phyloP scores from a whole-genome alignment of 92 coral and sea anemone species.

The Phenganax subtilis region DNA sequence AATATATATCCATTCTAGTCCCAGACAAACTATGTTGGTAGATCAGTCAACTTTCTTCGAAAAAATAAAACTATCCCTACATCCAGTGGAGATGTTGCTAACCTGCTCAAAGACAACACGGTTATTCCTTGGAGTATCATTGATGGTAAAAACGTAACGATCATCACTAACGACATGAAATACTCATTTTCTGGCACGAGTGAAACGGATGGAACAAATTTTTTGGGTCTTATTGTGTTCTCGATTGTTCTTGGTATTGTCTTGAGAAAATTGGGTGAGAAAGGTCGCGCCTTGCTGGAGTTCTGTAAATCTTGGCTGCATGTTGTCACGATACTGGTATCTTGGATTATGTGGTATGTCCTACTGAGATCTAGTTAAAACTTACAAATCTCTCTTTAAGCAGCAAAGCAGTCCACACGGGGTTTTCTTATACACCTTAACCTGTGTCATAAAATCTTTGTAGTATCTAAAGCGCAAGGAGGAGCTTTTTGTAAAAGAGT shows the following conservation, averaged over 20 bases:
- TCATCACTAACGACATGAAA: slow-evolving; percentile 2
- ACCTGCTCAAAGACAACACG: slow-evolving; percentile 17
- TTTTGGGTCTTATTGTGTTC: slow-evolving; percentile 36
- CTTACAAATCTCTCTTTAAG: not conserved
- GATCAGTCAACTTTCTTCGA: slow-evolving; percentile 7
- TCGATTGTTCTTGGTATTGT: slow-evolving; percentile 29
- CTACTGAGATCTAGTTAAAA: no score
- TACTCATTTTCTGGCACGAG: slow-evolving; percentile 24
- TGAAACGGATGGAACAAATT: slow-evolving; percentile 19
- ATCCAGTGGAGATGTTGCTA: slow-evolving; percentile 11
- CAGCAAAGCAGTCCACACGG: not conserved
- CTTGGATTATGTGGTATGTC: slow-evolving; percentile 39
- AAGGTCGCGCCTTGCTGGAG: slow-evolving; percentile 23
- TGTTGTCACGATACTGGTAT: slow-evolving; percentile 29
- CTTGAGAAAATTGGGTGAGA: slow-evolving; percentile 21
- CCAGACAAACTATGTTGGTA: slow-evolving; percentile 20
- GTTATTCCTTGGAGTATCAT: slow-evolving; percentile 23
- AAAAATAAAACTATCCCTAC: slow-evolving; percentile 23
- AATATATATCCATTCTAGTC: slow-evolving; percentile 1
- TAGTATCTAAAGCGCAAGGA: no score
- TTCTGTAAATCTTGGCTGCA: slow-evolving; percentile 26
- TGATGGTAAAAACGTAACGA: not conserved
- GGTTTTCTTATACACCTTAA: no score
- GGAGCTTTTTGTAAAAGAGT: no score
- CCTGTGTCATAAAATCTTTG: no score